Evolutionary conservation across 2,113 vertebrate species (phyloP), one percentile per base, ranked within the genome.

Genomic region (Empidonax alnorum): DNA sequence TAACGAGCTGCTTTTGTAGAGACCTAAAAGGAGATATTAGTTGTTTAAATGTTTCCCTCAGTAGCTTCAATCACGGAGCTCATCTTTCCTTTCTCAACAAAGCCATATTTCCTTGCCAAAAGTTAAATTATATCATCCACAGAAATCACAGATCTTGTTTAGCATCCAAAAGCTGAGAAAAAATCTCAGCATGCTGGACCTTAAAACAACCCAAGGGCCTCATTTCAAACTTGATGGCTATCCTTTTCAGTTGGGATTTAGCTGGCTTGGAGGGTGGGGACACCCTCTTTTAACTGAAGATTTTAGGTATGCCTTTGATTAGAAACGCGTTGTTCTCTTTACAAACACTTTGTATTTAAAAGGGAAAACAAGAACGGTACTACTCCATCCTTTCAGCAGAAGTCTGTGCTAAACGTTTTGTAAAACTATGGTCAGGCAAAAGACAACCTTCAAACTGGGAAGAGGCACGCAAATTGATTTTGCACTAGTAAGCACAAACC

Each of bases 91-190:
- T 95, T 94, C 86, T 49, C 75, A 96, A 94, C 84, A 97, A 97
- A 97, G 91, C 87, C 22, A 27, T 75, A 82, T 58, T 58, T 93
- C 75, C 55, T 94, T 96, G 96, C 96, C 96, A 97, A 78, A 97
- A 96, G 95, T 96, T 95, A 97, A 97, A 97, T 92, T 94, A 62
- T 87, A 53, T 95, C 75, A 96, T 82, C 0, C 6, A 86, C 6
- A 6, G 94, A 95, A 96, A 96, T 93, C 90, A 96, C 78, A 90
- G 94, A 80, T 89, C 62, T 93, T 97, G 90, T 96, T 97, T 92
- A 63, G 71, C 47, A 72, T 84, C 83, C 94, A 56, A 96, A 86
- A 96, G 22, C 67, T 47, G 95, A 94, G 94, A 95, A 94, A 91
- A 91, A 95, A 71, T 69, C 74, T 93, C 65, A 69, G 81, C 69